Conservation (phyloP, 2,888 invertebrate genomes). For the Yponomeuta malinellus region DNA sequence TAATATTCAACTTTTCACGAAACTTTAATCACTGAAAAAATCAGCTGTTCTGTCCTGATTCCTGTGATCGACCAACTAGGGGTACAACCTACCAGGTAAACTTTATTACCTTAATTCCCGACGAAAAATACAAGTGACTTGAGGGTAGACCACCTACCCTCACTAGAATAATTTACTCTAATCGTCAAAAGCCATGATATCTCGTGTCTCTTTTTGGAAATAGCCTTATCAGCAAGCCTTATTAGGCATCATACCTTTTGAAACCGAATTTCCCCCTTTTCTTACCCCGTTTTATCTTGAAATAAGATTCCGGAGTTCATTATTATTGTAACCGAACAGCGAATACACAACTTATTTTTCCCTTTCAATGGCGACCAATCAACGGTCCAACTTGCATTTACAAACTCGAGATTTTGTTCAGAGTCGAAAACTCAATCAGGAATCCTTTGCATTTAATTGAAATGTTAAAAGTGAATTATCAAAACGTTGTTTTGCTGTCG, state of each 20-base stretch:
- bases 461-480: slow-evolving; percentile 40
- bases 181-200: no score
- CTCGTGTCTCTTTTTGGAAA: no score
- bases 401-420: slow-evolving; percentile 26
- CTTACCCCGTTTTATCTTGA: not conserved
- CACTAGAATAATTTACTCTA: no score
- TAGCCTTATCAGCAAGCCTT: no score
- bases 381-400: slow-evolving; percentile 12
- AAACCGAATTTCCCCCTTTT: not conserved
- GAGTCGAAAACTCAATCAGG: slow-evolving; percentile 55
- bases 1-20: no score
- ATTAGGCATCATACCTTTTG: not conserved
- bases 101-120: no score
- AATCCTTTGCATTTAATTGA: slow-evolving; percentile 49
- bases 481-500: not conserved
- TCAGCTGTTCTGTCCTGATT: no score
- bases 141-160: no score
- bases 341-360: not conserved
- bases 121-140: no score
- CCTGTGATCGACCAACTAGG: no score
- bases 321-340: not conserved
- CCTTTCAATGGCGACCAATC: slow-evolving; percentile 15
- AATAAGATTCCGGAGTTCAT: not conserved
- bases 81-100: no score
- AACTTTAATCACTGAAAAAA: no score